Percentiles rank a stretch among this genome's conserved stretches.
phyloP scores from a whole-genome alignment of 2,888 invertebrate genomes.

The Steinernema carpocapsae region DNA sequence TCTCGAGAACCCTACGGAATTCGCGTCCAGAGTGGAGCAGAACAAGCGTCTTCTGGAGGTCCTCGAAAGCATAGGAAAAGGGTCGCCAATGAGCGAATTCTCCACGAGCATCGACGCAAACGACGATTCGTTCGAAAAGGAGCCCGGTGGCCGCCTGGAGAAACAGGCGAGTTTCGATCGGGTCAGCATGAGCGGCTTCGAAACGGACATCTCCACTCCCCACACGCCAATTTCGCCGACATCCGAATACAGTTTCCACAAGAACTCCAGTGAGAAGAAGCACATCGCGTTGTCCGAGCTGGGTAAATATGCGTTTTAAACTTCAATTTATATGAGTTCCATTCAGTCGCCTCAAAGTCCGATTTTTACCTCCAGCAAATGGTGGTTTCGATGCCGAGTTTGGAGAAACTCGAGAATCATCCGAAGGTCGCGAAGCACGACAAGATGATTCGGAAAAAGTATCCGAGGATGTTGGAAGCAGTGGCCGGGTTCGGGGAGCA shows the following conservation, averaged over 20 bases:
- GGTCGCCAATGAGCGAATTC: conserved; percentile 36
- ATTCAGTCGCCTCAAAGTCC: conserved; percentile 44
- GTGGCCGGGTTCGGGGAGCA: conserved; percentile 34
- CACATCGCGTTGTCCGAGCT: conserved; percentile 52
- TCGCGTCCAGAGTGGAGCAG: conserved; percentile 47
- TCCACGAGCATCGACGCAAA: conserved; percentile 40
- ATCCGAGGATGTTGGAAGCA: conserved; percentile 46
- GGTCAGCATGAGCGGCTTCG: conserved; percentile 28
- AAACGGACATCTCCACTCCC: conserved; percentile 10
- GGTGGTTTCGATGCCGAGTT: conserved; percentile 44
- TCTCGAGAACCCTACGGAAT: conserved; percentile 41
- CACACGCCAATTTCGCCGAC: conserved; percentile 26
- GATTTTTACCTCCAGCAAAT: conserved; percentile 51
- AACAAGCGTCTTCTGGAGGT: conserved; percentile 49
- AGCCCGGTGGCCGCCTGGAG: conserved; percentile 35
- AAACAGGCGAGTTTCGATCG: conserved; percentile 38
- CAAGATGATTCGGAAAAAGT: conserved; percentile 47
- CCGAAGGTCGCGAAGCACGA: conserved; percentile 48
- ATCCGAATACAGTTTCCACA: conserved; percentile 8
- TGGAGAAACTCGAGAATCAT: conserved; percentile 46
- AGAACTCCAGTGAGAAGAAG: conserved; percentile 42
- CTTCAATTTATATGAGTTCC: neutral
- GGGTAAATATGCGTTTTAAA: conserved; percentile 30
- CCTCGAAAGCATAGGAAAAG: conserved; percentile 49
- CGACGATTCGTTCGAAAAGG: conserved; percentile 39